Base-by-base conservation (phyloP, 2,797 vertebrate genomes). In the Argentina silus region DNA sequence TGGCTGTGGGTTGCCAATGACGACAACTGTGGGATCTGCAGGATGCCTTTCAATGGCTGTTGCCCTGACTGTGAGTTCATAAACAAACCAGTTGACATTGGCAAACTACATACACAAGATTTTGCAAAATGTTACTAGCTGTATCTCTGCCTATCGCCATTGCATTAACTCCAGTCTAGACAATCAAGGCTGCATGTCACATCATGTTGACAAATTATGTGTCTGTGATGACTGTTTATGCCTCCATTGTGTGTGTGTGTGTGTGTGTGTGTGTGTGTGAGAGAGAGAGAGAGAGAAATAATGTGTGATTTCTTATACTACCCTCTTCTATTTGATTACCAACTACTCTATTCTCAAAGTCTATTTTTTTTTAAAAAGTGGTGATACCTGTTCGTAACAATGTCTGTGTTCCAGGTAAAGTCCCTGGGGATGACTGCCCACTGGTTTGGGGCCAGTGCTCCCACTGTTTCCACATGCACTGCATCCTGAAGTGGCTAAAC, bases 371-470 rank as follows among this genome's bases (percentile, higher is more conserved):
- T n/a, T n/a, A n/a, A n/a, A n/a, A n/a, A n/a, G n/a, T n/a, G n/a
- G n/a, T n/a, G n/a, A n/a, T n/a, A n/a, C n/a, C n/a, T n/a, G n/a
- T n/a, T n/a, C n/a, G n/a, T 14, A 48, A 11, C n/a, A 36, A 36
- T n/a, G 51, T 53, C 9, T 21, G 3, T 10, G 75, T 84, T 81
- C 2, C 89, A 99, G 98, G 98, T 90, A 98, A 98, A 78, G 96
- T 98, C 60, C 97, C 98, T 0, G 98, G 98, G 0, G 98, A 99
- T 3, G 98, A 98, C 92, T 99, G 98, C 79, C 98, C 97, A 0
- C 89, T 99, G 90, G 98, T 99, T 72, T 99, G 98, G 98, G 98
- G 98, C n/a, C 98, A 98, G 91, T 99, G 98, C 77, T 98, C 97
- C 0, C 98, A 99, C 88, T 98, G 97, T 81, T 99, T 98, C 92